These are phyloP conservation scores for Rhadina sibilatrix DNA, from an alignment of 2,113 vertebrate species.

Conservation along the genomic window DNA sequence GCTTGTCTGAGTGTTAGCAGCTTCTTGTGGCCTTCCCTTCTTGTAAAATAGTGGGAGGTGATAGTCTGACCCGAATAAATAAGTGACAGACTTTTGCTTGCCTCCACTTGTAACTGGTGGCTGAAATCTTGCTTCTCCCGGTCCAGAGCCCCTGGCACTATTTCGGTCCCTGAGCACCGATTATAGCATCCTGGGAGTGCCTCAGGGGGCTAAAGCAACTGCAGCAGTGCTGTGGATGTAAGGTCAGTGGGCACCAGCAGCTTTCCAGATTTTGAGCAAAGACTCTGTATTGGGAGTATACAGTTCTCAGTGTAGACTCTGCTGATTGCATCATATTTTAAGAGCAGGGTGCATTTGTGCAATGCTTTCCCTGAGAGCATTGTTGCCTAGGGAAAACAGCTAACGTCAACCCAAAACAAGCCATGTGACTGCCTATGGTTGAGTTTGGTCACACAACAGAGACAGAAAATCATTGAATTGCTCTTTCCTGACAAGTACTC, in stretches of 20 bases:
- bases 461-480: neutral
- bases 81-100: neutral
- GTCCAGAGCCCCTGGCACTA: neutral
- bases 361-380: neutral
- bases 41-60: neutral
- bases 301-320: fast-evolving
- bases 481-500: conserved; percentile 35
- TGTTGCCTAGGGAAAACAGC: neutral
- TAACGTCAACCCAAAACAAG: neutral
- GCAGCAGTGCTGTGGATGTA: neutral
- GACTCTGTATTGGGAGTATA: neutral
- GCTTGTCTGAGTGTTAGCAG: neutral
- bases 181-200: fast-evolving
- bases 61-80: neutral
- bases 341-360: neutral
- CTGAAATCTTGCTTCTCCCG: neutral
- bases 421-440: neutral
- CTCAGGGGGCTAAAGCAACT: neutral
- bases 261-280: neutral
- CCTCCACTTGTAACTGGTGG: fast-evolving
- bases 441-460: conserved; percentile 4
- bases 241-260: too few relatives aligned
- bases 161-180: fast-evolving
- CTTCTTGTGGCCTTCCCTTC: neutral
- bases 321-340: neutral